phyloP scores from a whole-genome alignment of 2,797 vertebrate species.

The Pagetopsis macropterus region DNA sequence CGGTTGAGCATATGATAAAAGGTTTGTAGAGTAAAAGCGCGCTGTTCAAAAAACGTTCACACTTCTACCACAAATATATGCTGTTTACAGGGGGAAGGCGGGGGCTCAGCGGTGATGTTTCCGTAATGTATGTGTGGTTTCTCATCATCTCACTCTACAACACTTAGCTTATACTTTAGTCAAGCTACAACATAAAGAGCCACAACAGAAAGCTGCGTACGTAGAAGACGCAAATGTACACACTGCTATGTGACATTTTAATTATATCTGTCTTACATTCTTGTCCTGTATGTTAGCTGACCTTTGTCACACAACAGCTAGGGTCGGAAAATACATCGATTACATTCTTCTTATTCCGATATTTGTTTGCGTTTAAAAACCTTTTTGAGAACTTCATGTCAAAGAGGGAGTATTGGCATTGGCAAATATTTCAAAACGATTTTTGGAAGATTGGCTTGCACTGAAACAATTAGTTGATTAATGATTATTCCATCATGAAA shows the following conservation, averaged over 20 bases:
- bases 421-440: background rate
- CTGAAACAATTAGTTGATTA: background rate
- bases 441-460: background rate
- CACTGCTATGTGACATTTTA: background rate
- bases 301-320: background rate
- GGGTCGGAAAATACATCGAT: background rate
- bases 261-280: background rate
- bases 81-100: background rate
- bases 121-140: conserved; percentile 52
- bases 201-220: background rate
- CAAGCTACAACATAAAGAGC: background rate
- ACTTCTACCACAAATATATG: conserved; percentile 11
- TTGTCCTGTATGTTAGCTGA: background rate
- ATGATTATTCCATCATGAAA: background rate
- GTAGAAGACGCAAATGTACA: background rate
- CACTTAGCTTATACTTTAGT: background rate
- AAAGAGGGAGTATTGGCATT: background rate
- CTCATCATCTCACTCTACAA: background rate
- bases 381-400: background rate
- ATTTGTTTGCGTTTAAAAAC: background rate
- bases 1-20: background rate
- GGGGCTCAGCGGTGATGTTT: conserved; percentile 33
- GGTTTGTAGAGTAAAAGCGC: background rate
- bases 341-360: background rate
- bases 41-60: background rate